Evolutionary conservation across 2,888 invertebrate species (phyloP).

Genomic region (Plagodis pulveraria): DNA sequence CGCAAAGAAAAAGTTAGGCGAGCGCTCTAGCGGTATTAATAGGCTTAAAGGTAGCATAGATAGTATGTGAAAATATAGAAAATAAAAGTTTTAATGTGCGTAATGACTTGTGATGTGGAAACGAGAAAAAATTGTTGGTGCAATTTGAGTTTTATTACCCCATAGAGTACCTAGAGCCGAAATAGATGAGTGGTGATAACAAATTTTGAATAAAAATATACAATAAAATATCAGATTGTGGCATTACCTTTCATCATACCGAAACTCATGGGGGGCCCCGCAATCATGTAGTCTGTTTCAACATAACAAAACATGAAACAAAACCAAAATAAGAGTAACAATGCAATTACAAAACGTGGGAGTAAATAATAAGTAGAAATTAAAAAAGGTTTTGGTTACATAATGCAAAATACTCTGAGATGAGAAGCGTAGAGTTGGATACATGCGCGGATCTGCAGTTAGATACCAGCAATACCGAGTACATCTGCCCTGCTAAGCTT

Average conservation of each 20-base stretch:
- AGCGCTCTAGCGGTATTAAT: conserved; percentile 60
- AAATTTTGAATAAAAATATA: conserved; percentile 69
- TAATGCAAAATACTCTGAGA: conserved; percentile 50
- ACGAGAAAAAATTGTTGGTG: conserved; percentile 61
- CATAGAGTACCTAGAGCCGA: conserved; percentile 74
- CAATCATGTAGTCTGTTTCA: conserved; percentile 88
- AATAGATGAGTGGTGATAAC: conserved; percentile 67
- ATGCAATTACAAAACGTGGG: conserved; percentile 58
- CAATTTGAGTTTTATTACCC: conserved; percentile 65
- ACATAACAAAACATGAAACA: conserved; percentile 90
- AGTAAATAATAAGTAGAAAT: conserved; percentile 39
- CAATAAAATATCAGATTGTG: conserved; percentile 64
- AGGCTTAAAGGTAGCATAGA: conserved; percentile 49
- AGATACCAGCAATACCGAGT: conserved; percentile 73
- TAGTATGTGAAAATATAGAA: conserved; percentile 35
- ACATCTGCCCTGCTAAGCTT: conserved; percentile 70
- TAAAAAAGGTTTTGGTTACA: conserved; percentile 51
- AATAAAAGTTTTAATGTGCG: conserved; percentile 11
- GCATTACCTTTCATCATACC: conserved; percentile 94
- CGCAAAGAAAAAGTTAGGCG: conserved; percentile 64
- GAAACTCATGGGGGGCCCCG: conserved; percentile 93
- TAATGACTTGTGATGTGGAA: conserved; percentile 71
- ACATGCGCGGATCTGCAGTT: conserved; percentile 69
- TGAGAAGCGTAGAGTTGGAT: conserved; percentile 73
- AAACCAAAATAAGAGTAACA: conserved; percentile 88